Evolutionary conservation across 2,113 vertebrate species (phyloP).

Genomic region (Nicator chloris): DNA sequence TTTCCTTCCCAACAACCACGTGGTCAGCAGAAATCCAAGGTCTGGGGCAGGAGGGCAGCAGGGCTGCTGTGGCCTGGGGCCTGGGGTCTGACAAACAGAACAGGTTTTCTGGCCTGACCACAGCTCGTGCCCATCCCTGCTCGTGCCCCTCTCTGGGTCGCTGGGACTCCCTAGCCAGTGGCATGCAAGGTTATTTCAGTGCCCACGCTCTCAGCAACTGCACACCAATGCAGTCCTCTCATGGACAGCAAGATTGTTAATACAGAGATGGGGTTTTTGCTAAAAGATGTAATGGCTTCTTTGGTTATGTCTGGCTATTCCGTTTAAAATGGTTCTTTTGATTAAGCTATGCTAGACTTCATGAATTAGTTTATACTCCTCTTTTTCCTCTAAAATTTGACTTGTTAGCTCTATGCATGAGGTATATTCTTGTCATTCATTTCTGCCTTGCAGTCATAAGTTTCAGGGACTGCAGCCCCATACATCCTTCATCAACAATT

Average conservation of each 20-base stretch:
- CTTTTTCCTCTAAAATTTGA: neutral
- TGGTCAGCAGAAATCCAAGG: neutral
- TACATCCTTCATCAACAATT: neutral
- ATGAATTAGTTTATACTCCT: neutral
- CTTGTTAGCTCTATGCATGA: neutral
- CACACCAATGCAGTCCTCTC: neutral
- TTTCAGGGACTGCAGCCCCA: neutral
- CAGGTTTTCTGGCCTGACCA: neutral
- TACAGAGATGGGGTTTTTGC: neutral
- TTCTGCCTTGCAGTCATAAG: neutral
- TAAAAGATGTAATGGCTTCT: neutral
- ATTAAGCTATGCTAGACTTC: neutral
- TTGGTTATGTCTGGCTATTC: neutral
- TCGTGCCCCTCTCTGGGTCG: accelerated
- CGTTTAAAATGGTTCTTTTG: neutral
- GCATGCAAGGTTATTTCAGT: neutral
- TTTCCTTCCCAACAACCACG: neutral
- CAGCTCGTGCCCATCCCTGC: neutral
- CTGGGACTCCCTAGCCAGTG: neutral
- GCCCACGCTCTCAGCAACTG: neutral
- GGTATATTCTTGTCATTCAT: neutral
- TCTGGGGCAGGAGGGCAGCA: neutral
- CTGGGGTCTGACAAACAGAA: neutral
- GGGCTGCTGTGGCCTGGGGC: neutral
- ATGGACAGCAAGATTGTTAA: neutral